A percentile compares a stretch with the other conserved stretches of the same genome.
phyloP scores from a whole-genome alignment of 2,888 invertebrate genomes.

The Parapristionchus giblindavisi region DNA sequence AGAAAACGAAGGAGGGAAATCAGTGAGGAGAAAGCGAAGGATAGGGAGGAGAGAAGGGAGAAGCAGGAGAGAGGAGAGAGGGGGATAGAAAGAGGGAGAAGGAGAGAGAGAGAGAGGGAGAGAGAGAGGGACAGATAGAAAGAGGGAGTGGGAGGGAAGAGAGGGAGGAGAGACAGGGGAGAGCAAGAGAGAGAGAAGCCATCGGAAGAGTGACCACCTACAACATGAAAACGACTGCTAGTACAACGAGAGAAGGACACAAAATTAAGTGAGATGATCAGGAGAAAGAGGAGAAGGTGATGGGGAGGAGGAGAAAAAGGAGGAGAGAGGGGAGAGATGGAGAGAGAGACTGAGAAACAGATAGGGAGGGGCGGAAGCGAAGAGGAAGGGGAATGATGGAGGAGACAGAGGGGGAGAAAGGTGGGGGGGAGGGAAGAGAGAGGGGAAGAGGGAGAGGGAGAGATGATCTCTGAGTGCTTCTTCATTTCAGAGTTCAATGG shows the following conservation, averaged over 20 bases:
- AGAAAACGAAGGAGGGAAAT: neutral
- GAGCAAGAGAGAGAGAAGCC: slow-evolving; percentile 1
- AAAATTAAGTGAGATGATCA: neutral
- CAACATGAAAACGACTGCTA: neutral
- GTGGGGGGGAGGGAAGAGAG: neutral
- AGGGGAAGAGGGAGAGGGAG: neutral
- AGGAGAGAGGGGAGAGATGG: neutral
- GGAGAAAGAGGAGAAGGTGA: neutral
- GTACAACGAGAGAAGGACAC: neutral
- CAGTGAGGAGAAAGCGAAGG: neutral
- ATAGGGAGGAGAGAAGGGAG: neutral
- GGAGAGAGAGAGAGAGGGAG: neutral
- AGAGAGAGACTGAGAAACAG: no score
- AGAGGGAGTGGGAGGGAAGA: neutral
- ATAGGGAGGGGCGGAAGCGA: neutral
- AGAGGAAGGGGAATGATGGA: neutral
- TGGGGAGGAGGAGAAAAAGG: neutral
- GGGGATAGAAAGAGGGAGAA: neutral
- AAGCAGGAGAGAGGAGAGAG: neutral
- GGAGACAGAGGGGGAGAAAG: neutral
- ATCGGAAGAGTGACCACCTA: neutral
- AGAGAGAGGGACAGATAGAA: neutral
- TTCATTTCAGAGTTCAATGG: no score
- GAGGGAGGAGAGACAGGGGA: neutral
- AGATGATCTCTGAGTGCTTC: no score